These are phyloP conservation scores for Psophia crepitans DNA, from an alignment of 2,113 vertebrate genomes.

Conservation along the genomic window DNA sequence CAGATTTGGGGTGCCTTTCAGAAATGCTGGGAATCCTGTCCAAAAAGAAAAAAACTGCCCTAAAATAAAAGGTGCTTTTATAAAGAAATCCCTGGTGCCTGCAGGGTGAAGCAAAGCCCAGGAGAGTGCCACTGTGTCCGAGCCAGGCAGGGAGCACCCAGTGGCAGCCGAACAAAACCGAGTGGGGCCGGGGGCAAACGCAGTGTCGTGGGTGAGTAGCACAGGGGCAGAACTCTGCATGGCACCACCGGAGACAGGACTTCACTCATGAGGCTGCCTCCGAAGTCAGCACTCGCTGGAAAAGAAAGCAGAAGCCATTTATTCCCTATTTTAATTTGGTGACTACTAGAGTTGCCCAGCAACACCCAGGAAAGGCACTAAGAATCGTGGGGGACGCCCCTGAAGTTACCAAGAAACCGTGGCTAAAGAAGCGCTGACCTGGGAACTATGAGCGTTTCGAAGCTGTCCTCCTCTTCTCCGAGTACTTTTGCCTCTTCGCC, in stretches of 20 bases:
- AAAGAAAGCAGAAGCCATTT: neutral
- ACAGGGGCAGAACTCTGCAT: neutral
- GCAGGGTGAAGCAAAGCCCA: neutral
- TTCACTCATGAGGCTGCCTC: neutral
- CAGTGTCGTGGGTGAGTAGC: neutral
- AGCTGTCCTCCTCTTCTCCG: neutral
- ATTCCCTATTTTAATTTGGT: neutral
- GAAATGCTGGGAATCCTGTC: neutral
- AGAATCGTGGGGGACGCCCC: neutral
- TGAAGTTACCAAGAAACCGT: neutral
- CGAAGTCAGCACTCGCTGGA: neutral
- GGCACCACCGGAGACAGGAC: neutral
- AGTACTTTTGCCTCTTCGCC: neutral
- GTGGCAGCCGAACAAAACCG: neutral
- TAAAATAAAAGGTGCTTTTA: neutral
- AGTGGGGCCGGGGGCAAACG: neutral
- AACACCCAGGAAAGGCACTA: neutral
- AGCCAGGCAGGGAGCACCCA: neutral
- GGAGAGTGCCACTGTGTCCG: rapidly evolving
- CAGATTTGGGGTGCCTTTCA: neutral
- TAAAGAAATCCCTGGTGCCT: neutral
- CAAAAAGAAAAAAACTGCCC: neutral
- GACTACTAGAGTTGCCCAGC: neutral
- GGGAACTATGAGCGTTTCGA: rapidly evolving
- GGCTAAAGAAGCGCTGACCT: neutral